Conservation (phyloP, 2,888 invertebrate species). For the Ichneumon xanthorius region DNA sequence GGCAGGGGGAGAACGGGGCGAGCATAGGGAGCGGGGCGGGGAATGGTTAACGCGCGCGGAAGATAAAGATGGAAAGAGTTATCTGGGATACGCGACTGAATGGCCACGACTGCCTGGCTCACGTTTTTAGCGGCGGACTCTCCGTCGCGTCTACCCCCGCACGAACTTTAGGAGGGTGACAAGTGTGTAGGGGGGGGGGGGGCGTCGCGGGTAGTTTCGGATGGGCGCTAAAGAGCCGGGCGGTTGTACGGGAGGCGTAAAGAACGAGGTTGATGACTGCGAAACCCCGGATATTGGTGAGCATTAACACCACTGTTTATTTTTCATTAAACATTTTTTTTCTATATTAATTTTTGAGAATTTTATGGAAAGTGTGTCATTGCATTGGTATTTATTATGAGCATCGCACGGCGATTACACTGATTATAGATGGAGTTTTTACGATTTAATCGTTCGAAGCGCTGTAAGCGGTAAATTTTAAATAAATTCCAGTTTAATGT, state of each 20-base stretch:
- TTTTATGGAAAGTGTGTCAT: too few species aligned
- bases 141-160: background rate
- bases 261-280: background rate
- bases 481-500: too few species aligned
- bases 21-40: conserved; percentile 1
- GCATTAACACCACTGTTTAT: background rate
- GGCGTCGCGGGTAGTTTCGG: conserved; percentile 51
- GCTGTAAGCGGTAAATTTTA: too few species aligned
- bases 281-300: background rate
- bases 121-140: conserved; percentile 22
- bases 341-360: too few species aligned
- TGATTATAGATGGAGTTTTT: too few species aligned
- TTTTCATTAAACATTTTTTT: background rate
- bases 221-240: conserved; percentile 43
- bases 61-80: conserved; percentile 49
- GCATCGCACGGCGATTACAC: too few species aligned
- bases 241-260: background rate
- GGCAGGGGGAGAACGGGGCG: background rate
- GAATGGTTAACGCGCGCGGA: conserved; percentile 41
- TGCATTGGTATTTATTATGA: too few species aligned
- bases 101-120: conserved; percentile 54
- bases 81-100: conserved; percentile 52
- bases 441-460: too few species aligned
- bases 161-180: conserved; percentile 28
- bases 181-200: conserved; percentile 42